Evolutionary conservation across 2,888 invertebrate genomes (phyloP), one percentile per base, ranked within the genome.

Genomic region (Orthonevra nobilis): DNA sequence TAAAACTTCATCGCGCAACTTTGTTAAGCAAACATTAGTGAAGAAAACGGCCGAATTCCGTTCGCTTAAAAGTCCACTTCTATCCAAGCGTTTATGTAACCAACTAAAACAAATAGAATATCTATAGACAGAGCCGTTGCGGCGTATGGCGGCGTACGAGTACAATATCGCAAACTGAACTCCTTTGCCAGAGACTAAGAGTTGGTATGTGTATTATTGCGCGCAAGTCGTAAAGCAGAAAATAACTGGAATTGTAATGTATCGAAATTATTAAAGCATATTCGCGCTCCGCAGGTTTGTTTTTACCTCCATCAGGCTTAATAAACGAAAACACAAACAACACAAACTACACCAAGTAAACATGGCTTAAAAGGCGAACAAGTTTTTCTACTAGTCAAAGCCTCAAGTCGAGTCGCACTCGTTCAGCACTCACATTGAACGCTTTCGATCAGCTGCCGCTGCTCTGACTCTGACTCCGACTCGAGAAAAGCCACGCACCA

Each of bases 201-300:
- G 6, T 12, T 14, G 10, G 38, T 9, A 17, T 36, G 19, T 17
- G 19, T 28, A 34, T 17, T 7, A 5, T 2, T 30, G 58, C 17
- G 63, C 10, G 14, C 32, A 54, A n/a, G 20, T 63, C 61, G 36
- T 50, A 70, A 70, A 58, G 42, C 58, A 72, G 30, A 64, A 70
- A 70, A 77, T 77, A 77, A 44, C 64, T 64, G 63, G 64, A 72
- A 64, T 60, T 72, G 64, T 72, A 66, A 66, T 72, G 46, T 72
- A 66, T 77, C 64, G 72, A 72, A 77, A 72, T 77, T 77, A 77
- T 77, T 66, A 77, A 77, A 77, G 70, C 72, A 77, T 66, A 77
- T 77, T 77, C 46, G 77, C 77, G 46, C 63, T 63, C 40, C 46
- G 46, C 32, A 44, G n/a, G n/a, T n/a, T n/a, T n/a, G n/a, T n/a